phyloP scores from a whole-genome alignment of 1,140 invertebrate species.

The silkworm (Bombyx mori) region DNA sequence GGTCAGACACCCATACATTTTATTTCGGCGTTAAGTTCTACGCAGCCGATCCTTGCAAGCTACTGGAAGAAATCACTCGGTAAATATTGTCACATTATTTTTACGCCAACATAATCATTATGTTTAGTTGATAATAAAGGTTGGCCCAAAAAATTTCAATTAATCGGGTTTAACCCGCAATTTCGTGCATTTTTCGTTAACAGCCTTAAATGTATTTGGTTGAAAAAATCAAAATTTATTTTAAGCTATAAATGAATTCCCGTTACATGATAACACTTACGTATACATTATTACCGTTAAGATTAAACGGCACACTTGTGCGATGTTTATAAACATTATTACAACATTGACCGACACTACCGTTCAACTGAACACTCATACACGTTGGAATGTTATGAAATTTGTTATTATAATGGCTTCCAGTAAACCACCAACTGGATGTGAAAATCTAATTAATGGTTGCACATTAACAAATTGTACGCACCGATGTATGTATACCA shows the following conservation, averaged over 20 bases:
- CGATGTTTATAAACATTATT: background rate
- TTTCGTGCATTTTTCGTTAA: too few species aligned
- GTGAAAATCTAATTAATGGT: constrained; percentile 36
- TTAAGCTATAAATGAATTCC: background rate
- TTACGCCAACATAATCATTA: too few species aligned
- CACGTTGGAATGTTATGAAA: constrained; percentile 6
- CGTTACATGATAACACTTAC: background rate
- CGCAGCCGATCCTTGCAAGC: constrained; percentile 95
- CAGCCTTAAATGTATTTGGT: too few species aligned
- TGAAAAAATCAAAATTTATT: too few species aligned
- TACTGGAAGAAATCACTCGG: constrained; percentile 96
- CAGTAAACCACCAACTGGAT: constrained; percentile 23
- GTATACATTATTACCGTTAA: background rate
- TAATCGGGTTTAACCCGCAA: too few species aligned
- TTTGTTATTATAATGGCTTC: constrained; percentile 24
- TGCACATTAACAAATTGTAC: constrained; percentile 25
- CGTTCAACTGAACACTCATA: background rate
- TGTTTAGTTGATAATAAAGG: too few species aligned
- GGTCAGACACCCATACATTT: constrained; percentile 86
- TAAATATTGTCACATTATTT: constrained; percentile 36
- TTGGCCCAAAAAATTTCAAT: too few species aligned
- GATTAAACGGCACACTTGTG: background rate
- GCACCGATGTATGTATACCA: constrained; percentile 33
- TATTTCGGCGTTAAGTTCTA: constrained; percentile 99
- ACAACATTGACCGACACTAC: background rate